phyloP scores from a whole-genome alignment of 2,888 invertebrate genomes.

The Marronus borbonicus region DNA sequence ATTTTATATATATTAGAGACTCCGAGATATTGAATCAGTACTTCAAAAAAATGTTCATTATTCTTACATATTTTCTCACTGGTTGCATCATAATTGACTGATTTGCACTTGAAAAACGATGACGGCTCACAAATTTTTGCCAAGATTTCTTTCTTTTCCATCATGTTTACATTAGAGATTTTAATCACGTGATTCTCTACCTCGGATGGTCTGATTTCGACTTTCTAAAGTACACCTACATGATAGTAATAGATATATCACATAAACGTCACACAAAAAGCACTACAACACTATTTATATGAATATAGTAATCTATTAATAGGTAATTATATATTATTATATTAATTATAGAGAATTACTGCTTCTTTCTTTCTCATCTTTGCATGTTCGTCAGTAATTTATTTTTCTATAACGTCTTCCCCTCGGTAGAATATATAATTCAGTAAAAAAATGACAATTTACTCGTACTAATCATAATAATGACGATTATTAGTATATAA shows the following conservation, averaged over 20 bases:
- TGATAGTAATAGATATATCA: constrained; percentile 69
- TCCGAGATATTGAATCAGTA: constrained; percentile 57
- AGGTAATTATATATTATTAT: constrained; percentile 59
- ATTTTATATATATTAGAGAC: constrained; percentile 48
- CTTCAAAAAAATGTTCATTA: background rate
- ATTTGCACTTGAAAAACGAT: constrained; percentile 52
- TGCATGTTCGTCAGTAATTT: constrained; percentile 3
- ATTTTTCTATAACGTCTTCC: constrained; percentile 9
- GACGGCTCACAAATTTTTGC: constrained; percentile 26
- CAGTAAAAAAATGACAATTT: constrained; percentile 10
- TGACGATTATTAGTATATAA: constrained; percentile 58
- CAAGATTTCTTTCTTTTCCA: background rate
- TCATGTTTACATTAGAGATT: background rate
- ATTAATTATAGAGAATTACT: constrained; percentile 61
- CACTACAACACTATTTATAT: constrained; percentile 68
- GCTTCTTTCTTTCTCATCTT: constrained; percentile 61
- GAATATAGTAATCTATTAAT: constrained; percentile 62
- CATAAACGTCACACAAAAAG: constrained; percentile 73
- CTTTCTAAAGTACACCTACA: constrained; percentile 59
- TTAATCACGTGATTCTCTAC: constrained; percentile 52
- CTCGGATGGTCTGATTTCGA: constrained; percentile 56
- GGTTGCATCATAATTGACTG: constrained; percentile 54
- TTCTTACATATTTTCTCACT: constrained; percentile 43
- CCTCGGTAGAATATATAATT: constrained; percentile 11
- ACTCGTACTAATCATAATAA: constrained; percentile 33